A percentile compares a stretch with the other conserved stretches of the same genome.
Evolutionary conservation across 2,797 vertebrate species (phyloP).

Genomic region (Odontamblyopus lacepedii): DNA sequence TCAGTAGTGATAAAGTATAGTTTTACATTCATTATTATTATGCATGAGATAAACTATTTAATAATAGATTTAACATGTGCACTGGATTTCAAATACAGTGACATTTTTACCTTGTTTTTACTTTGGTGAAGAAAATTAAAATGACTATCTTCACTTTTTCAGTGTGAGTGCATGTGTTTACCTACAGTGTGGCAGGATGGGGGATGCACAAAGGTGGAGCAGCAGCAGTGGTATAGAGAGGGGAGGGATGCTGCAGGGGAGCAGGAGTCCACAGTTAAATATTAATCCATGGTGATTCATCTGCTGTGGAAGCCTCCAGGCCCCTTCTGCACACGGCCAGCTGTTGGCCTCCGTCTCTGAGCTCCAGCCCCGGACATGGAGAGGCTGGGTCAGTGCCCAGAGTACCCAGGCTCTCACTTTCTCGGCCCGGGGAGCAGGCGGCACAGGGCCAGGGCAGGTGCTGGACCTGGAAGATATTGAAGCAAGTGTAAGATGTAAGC

Average conservation of each 20-base stretch:
- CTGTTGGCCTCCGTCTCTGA: conserved; percentile 75
- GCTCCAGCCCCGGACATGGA: conserved; percentile 69
- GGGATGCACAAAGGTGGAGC: conserved; percentile 56
- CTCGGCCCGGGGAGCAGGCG: conserved; percentile 63
- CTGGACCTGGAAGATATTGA: conserved; percentile 56
- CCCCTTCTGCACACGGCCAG: conserved; percentile 77
- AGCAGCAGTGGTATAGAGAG: conserved; percentile 33
- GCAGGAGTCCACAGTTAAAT: conserved; percentile 82
- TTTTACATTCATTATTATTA: background rate
- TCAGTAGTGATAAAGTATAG: too few relatives aligned
- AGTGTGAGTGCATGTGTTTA: conserved; percentile 49
- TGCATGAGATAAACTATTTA: background rate
- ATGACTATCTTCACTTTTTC: conserved; percentile 56
- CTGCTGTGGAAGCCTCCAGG: conserved; percentile 76
- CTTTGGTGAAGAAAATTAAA: conserved; percentile 17
- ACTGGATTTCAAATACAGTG: background rate
- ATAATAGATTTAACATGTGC: background rate
- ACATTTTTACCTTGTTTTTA: background rate
- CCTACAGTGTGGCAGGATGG: conserved; percentile 61
- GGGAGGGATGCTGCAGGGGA: conserved; percentile 74
- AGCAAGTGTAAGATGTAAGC: conserved; percentile 35
- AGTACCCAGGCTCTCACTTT: conserved; percentile 73
- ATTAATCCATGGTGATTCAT: conserved; percentile 84
- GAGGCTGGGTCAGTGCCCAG: conserved; percentile 73
- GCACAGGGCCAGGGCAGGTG: conserved; percentile 69